These are phyloP conservation scores for Hetaerina titia DNA, from an alignment of 2,888 invertebrate genomes.

Conservation along the genomic window DNA sequence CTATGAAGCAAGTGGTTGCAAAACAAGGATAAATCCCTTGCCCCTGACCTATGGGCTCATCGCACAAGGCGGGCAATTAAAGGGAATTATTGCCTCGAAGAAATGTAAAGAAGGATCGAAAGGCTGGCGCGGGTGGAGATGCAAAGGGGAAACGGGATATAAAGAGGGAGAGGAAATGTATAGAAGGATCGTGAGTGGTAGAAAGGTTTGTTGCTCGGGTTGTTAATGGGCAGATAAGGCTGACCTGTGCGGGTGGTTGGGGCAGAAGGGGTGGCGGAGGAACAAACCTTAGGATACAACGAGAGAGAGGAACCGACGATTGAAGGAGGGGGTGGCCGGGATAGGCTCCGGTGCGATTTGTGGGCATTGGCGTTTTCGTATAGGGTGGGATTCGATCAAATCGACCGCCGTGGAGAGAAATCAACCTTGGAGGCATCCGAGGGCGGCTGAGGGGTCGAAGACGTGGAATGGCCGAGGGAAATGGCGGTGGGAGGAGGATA, in stretches of 20 bases:
- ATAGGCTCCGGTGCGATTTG: conserved; percentile 37
- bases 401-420: conserved; percentile 51
- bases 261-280: not conserved
- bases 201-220: not conserved
- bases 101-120: conserved; percentile 26
- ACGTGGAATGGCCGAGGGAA: not conserved
- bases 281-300: not conserved
- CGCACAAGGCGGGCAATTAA: not conserved
- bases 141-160: not conserved
- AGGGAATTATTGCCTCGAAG: not conserved
- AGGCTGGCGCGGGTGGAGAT: not conserved
- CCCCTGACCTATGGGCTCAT: not conserved
- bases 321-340: not conserved
- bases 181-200: not conserved
- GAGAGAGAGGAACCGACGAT: not conserved
- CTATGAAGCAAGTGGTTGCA: not conserved
- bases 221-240: not conserved
- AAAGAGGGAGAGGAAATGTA: not conserved
- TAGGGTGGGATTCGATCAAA: conserved; percentile 60
- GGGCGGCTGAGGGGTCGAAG: conserved; percentile 32
- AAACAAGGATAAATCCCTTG: not conserved
- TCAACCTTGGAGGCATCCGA: conserved; percentile 19
- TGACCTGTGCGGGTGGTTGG: not conserved
- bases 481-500: too few species aligned
- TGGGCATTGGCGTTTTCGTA: conserved; percentile 40